phyloP scores from a whole-genome alignment of 2,797 vertebrate genomes.

The Neoniphon sammara region DNA sequence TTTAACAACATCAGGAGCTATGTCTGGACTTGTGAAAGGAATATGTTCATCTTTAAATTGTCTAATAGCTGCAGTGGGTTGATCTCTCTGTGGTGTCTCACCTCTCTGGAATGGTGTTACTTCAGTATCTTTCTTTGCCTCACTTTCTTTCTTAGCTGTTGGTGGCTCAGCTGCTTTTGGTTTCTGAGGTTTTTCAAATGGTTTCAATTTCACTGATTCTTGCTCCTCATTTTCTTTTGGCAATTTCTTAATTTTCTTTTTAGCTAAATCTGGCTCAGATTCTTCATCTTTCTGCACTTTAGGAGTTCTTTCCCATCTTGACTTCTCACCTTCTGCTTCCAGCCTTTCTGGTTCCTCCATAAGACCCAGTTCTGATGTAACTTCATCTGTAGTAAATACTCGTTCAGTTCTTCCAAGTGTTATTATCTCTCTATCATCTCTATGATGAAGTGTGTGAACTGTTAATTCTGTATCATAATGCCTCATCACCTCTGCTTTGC shows the following conservation, averaged over 20 bases:
- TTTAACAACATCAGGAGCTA: slow-evolving; percentile 22
- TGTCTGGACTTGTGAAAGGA: neutral
- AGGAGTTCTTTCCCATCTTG: slow-evolving; percentile 54
- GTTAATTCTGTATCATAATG: slow-evolving; percentile 60
- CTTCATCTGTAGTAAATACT: slow-evolving; percentile 39
- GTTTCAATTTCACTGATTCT: slow-evolving; percentile 68
- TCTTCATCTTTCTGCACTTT: slow-evolving; percentile 34
- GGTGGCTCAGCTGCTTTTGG: slow-evolving; percentile 18
- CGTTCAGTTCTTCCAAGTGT: slow-evolving; percentile 40
- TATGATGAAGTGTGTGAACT: slow-evolving; percentile 48
- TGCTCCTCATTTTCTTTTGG: slow-evolving; percentile 56
- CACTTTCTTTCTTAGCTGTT: slow-evolving; percentile 34
- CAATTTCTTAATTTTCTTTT: slow-evolving; percentile 70
- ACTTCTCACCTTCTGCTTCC: slow-evolving; percentile 57
- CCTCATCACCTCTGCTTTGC: slow-evolving; percentile 53
- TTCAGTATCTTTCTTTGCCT: slow-evolving; percentile 44
- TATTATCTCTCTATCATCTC: slow-evolving; percentile 54
- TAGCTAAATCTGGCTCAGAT: slow-evolving; percentile 56
- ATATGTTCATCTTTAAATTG: slow-evolving; percentile 15
- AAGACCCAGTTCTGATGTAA: slow-evolving; percentile 19
- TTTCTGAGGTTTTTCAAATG: slow-evolving; percentile 66
- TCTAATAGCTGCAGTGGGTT: slow-evolving; percentile 23
- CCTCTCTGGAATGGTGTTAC: slow-evolving; percentile 29
- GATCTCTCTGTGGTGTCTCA: slow-evolving; percentile 41
- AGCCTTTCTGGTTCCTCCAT: slow-evolving; percentile 39